These are phyloP conservation scores for Salvelinus fontinalis DNA, from an alignment of 2,113 vertebrate genomes.

Conservation along the genomic window DNA sequence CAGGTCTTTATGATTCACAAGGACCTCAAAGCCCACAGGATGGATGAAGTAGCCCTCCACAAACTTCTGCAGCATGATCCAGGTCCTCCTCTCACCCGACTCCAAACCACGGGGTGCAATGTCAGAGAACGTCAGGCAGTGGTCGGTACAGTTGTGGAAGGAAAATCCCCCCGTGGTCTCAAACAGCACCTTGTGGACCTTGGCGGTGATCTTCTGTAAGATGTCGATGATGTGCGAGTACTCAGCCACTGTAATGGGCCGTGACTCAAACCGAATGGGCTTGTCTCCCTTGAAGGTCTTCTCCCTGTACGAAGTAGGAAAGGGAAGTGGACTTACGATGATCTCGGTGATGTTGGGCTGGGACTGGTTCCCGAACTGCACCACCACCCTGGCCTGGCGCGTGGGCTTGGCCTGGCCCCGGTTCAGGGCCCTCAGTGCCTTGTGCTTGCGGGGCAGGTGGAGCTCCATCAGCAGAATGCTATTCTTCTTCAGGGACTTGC, in stretches of 20 bases:
- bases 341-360: constrained; percentile 84
- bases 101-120: constrained; percentile 81
- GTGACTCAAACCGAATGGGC: constrained; percentile 65
- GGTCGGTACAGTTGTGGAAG: constrained; percentile 70
- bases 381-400: constrained; percentile 79
- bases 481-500: constrained; percentile 76
- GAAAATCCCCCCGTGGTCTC: constrained; percentile 78
- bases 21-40: constrained; percentile 85
- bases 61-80: constrained; percentile 84
- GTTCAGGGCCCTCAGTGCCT: constrained; percentile 80
- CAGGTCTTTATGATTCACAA: constrained; percentile 79
- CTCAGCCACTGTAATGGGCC: constrained; percentile 76
- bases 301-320: constrained; percentile 62
- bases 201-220: constrained; percentile 57
- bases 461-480: constrained; percentile 86
- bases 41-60: constrained; percentile 88
- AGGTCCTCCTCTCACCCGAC: constrained; percentile 80
- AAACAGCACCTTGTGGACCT: constrained; percentile 71
- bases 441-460: constrained; percentile 79
- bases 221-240: constrained; percentile 58
- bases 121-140: constrained; percentile 83
- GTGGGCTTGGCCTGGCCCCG: constrained; percentile 63
- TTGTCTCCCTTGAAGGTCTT: constrained; percentile 50
- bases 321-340: constrained; percentile 80
- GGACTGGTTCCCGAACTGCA: constrained; percentile 81